Percentiles rank a stretch among this genome's conserved stretches.
Conservation (phyloP, 2,113 vertebrate species). For the Oncorhynchus mykiss region DNA sequence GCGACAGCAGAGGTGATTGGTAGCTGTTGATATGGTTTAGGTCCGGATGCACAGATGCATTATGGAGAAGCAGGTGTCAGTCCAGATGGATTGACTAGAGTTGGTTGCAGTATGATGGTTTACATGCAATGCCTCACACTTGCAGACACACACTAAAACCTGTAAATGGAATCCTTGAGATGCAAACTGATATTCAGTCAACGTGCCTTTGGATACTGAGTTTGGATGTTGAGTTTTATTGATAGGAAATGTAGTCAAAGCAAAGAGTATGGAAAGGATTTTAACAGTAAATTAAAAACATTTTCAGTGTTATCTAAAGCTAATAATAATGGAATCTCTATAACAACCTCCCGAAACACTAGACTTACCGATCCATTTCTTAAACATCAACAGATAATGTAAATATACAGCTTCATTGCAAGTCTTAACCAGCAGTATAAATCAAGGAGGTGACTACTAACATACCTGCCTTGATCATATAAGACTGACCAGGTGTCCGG, state of each 20-base stretch:
- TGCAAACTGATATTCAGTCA: background rate
- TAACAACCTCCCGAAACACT: background rate
- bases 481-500: slow-evolving; percentile 83
- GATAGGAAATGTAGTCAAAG: background rate
- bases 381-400: too few species aligned
- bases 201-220: background rate
- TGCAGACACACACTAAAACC: background rate
- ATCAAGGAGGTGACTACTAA: slow-evolving; percentile 57
- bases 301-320: background rate
- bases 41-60: slow-evolving; percentile 33
- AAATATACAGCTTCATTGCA: background rate
- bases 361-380: background rate
- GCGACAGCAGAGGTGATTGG: slow-evolving; percentile 63
- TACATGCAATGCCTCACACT: slow-evolving; percentile 38
- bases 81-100: slow-evolving; percentile 43
- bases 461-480: slow-evolving; percentile 98
- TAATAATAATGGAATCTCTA: too few species aligned
- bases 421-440: slow-evolving; percentile 1
- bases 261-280: background rate
- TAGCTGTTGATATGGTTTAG: slow-evolving; percentile 56
- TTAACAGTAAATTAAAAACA: slow-evolving; percentile 14
- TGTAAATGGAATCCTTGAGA: background rate
- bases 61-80: slow-evolving; percentile 44
- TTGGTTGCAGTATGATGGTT: slow-evolving; percentile 13
- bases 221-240: too few species aligned